phyloP scores from a whole-genome alignment of 2,888 invertebrate genomes.

The Acanthosepion esculentum region DNA sequence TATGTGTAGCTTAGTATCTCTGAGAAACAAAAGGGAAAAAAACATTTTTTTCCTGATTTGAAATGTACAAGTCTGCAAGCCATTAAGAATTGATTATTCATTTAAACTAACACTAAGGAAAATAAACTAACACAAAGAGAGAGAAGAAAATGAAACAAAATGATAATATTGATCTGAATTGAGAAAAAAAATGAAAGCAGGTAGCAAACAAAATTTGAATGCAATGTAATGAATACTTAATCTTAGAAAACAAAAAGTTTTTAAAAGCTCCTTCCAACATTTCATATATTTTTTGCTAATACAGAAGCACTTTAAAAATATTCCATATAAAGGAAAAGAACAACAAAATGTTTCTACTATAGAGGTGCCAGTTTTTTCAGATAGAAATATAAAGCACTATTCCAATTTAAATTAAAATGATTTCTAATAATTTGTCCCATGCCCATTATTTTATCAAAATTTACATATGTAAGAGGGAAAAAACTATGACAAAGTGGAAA shows the following conservation, averaged over 20 bases:
- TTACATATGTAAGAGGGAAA: no score
- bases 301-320: no score
- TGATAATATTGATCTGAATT: neutral
- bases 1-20: neutral
- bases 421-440: no score
- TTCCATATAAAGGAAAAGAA: no score
- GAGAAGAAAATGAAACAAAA: conserved; percentile 18
- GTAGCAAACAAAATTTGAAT: neutral
- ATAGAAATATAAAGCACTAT: no score
- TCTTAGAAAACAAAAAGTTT: neutral
- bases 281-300: neutral
- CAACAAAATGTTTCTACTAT: no score
- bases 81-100: conserved; percentile 20
- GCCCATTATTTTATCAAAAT: no score
- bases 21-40: neutral
- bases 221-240: neutral
- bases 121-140: neutral
- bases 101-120: neutral
- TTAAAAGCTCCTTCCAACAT: neutral
- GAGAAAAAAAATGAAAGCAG: neutral
- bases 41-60: neutral
- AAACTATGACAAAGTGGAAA: no score
- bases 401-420: no score
- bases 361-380: no score
- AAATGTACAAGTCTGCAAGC: neutral